Percentiles rank a stretch among this genome's conserved stretches.
Conservation (phyloP, 2,113 vertebrate genomes). For the Clarias magur region DNA sequence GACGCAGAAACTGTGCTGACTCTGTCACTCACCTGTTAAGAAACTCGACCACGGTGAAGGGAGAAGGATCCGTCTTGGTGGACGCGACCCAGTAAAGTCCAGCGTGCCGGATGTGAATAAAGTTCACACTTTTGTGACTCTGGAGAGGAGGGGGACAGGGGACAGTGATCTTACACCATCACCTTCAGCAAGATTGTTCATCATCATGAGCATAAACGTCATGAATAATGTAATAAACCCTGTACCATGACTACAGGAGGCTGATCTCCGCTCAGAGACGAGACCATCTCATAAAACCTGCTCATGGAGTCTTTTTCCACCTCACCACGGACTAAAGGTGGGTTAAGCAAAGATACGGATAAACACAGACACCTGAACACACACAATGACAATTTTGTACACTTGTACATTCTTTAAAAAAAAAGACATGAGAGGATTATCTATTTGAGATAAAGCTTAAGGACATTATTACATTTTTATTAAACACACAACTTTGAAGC, state of each 20-base stretch:
- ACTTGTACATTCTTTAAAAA: too few species aligned
- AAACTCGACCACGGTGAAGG: constrained; percentile 83
- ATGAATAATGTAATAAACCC: background rate
- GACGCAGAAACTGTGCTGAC: background rate
- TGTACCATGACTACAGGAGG: constrained; percentile 86
- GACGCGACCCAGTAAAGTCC: constrained; percentile 85
- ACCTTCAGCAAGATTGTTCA: background rate
- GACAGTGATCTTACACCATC: background rate
- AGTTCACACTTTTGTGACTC: constrained; percentile 76
- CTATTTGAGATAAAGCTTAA: background rate
- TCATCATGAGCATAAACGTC: background rate
- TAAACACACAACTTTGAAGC: background rate
- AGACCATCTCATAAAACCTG: constrained; percentile 82
- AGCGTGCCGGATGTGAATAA: constrained; percentile 81
- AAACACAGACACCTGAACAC: background rate
- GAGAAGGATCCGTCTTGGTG: constrained; percentile 70
- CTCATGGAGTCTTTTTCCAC: constrained; percentile 68
- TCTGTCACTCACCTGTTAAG: constrained; percentile 75
- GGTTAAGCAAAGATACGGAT: constrained; percentile 28
- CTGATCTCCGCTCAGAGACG: constrained; percentile 77
- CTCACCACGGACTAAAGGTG: constrained; percentile 77
- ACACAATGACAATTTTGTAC: background rate
- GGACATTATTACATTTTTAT: background rate
- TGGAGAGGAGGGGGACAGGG: constrained; percentile 45
- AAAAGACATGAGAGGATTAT: too few species aligned